A percentile compares a stretch with the other conserved stretches of the same genome.
Evolutionary conservation across 2,797 vertebrate genomes (phyloP).

Genomic region (Coracias cyanogaster): DNA sequence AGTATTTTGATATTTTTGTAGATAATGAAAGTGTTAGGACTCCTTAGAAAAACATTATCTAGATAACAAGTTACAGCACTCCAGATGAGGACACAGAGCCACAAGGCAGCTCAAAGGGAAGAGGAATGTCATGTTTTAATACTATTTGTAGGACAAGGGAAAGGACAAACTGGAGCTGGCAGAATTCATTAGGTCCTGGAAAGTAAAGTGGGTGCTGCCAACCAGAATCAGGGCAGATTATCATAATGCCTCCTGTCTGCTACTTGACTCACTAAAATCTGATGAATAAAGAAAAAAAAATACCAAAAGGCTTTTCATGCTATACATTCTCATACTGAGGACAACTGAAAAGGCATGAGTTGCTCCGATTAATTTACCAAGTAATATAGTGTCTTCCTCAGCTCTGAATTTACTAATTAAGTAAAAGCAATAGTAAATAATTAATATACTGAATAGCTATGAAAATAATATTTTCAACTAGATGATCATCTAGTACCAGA

Average conservation of each 20-base stretch:
- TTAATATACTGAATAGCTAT: background rate
- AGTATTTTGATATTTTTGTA: background rate
- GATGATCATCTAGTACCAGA: background rate
- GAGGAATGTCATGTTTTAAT: background rate
- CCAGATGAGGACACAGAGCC: background rate
- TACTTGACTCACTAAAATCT: background rate
- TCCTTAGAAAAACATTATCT: background rate
- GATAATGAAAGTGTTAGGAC: background rate
- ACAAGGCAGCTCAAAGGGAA: background rate
- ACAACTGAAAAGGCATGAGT: background rate
- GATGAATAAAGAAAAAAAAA: background rate
- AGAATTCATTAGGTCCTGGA: background rate
- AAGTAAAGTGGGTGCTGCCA: background rate
- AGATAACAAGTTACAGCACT: fast-evolving
- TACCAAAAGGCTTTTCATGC: background rate
- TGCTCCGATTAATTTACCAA: background rate
- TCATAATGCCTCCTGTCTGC: background rate
- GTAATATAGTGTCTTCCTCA: background rate
- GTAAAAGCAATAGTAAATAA: background rate
- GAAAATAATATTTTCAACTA: conserved; percentile 13
- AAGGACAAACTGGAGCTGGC: background rate
- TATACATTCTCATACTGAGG: background rate
- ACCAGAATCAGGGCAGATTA: background rate
- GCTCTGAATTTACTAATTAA: background rate
- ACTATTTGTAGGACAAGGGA: background rate